Percentiles rank a stretch among this genome's conserved stretches.
Conservation (phyloP, 2,888 invertebrate genomes). For the Prosapia bicincta region DNA sequence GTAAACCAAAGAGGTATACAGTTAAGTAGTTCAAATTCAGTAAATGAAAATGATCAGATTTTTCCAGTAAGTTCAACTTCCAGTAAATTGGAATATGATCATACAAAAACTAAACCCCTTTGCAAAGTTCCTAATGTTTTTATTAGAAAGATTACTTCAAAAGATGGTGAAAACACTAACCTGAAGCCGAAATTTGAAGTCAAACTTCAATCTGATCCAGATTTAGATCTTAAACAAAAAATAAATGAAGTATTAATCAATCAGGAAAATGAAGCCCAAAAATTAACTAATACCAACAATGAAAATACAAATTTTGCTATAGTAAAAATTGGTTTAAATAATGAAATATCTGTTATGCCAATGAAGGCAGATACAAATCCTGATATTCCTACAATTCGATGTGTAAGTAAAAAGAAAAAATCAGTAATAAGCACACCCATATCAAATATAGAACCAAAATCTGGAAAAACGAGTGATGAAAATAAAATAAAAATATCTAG, state of each 20-base stretch:
- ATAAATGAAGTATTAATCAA: not conserved
- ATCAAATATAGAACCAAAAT: not conserved
- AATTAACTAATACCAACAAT: not conserved
- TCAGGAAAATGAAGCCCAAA: not conserved
- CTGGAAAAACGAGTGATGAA: not conserved
- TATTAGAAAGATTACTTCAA: not conserved
- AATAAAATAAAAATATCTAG: not conserved
- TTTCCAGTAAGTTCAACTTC: no score
- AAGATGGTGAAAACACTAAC: not conserved
- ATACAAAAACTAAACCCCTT: not conserved
- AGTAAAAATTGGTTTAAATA: not conserved
- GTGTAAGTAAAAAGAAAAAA: not conserved
- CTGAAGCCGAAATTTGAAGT: not conserved
- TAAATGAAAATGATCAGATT: no score
- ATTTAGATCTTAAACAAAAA: not conserved
- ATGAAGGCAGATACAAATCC: not conserved
- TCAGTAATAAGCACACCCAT: not conserved
- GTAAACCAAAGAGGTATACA: no score
- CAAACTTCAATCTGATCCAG: not conserved
- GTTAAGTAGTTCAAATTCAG: no score
- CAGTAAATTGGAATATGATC: no score
- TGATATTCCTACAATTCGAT: not conserved
- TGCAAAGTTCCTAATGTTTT: not conserved
- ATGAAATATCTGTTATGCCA: not conserved
- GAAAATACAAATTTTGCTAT: not conserved